Evolutionary conservation across 2,888 invertebrate genomes (phyloP).

Genomic region (Heliconius charithonia): DNA sequence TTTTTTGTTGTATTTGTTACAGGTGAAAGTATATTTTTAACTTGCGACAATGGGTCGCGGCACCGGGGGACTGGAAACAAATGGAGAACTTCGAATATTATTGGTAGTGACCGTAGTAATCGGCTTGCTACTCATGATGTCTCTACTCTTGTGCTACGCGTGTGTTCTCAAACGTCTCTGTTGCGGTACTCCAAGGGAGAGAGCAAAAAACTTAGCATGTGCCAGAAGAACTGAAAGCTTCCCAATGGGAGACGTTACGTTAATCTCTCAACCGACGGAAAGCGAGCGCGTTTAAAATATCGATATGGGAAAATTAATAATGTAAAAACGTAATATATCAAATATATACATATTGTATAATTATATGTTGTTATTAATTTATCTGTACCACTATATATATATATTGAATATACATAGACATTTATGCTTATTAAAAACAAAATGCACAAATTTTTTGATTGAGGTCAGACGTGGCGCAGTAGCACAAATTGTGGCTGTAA

Average conservation of each 20-base stretch:
- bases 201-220: constrained; percentile 70
- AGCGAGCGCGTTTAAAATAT: constrained; percentile 75
- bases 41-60: constrained; percentile 69
- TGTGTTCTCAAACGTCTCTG: constrained; percentile 86
- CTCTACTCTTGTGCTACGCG: constrained; percentile 86
- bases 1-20: constrained; percentile 39
- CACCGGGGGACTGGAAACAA: constrained; percentile 70
- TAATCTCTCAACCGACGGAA: constrained; percentile 85
- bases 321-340: not conserved
- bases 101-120: constrained; percentile 84
- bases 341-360: not conserved
- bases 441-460: too few species aligned
- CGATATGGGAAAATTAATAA: not conserved
- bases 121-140: constrained; percentile 84
- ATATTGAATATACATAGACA: too few species aligned
- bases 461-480: too few species aligned
- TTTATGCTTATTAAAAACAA: too few species aligned
- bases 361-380: not conserved
- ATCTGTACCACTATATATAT: too few species aligned
- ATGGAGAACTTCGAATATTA: constrained; percentile 83
- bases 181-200: constrained; percentile 81
- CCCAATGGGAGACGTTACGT: constrained; percentile 85
- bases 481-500: too few species aligned
- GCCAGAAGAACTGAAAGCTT: constrained; percentile 79
- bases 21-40: constrained; percentile 38